Evolutionary conservation across 2,113 vertebrate species (phyloP), one percentile per base, ranked within the genome.

Genomic region (Hyla sarda): DNA sequence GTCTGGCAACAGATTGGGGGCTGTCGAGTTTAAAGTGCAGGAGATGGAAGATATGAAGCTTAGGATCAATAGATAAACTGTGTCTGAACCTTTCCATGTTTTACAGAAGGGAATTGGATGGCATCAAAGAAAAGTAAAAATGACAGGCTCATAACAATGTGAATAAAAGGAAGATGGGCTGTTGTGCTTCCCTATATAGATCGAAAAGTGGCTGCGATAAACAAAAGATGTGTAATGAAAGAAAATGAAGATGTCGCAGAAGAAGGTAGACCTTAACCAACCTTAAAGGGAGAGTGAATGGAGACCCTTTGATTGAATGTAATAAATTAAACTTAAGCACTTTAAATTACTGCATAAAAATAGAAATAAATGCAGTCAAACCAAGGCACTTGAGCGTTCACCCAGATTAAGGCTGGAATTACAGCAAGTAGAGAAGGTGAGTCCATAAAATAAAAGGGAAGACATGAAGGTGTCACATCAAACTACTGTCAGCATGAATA

Each of bases 111-210:
- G 67, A 80, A 80, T 72, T 32, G 48, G 34, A 81, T 80, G 58
- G 58, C 76, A 86, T 86, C 76, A 86, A 86, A 86, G 65, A 30
- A 45, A 77, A 71, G 1, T 1, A 30, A n/a, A 79, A 45, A 71
- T 56, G 73, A 80, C 77, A 81, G 54, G 32, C 84, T 45, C 48
- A 60, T 83, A 76, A 83, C 54, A 16, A 45, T 30, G 67, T 19
- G 56, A 73, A 87, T 58, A 47, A 82, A n/a, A 62, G 56, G 76
- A 10, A 82, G 58, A 71, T 19, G n/a, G 25, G 25, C 25, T 37
- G 75, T 50, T 17, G 56, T n/a, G 52, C 76, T 10, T 30, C 62
- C 60, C 21, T 86, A 72, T 71, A 81, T 48, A 86, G 76, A 86
- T 54, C 9, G 30, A 21, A 10, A 65, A 9, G 32, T 19, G 78